A percentile compares a stretch with the other conserved stretches of the same genome.
Conservation (phyloP, 1,140 invertebrate genomes). For the Tetramorium parvispinum region DNA sequence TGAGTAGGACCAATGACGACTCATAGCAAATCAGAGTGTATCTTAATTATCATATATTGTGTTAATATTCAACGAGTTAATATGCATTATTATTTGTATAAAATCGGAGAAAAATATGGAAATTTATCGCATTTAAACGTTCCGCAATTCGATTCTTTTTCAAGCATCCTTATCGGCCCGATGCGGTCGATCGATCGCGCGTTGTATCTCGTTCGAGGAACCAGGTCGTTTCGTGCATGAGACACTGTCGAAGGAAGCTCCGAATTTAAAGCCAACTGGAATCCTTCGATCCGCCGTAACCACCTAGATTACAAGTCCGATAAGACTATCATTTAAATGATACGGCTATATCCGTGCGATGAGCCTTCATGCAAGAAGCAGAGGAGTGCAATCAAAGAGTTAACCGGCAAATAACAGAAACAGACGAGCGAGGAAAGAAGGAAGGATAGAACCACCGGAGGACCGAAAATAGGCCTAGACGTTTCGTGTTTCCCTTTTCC, state of each 20-base stretch:
- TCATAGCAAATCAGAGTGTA: too few species aligned
- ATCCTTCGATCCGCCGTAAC: slow-evolving; percentile 4
- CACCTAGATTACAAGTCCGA: background rate
- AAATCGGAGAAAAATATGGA: background rate
- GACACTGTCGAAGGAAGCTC: slow-evolving; percentile 8
- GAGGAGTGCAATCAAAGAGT: slow-evolving; percentile 14
- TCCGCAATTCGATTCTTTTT: slow-evolving; percentile 36
- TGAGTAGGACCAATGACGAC: too few species aligned
- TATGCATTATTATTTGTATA: background rate
- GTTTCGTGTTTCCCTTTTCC: slow-evolving; percentile 67
- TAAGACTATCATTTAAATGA: background rate
- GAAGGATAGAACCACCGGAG: slow-evolving; percentile 33
- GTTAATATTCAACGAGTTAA: too few species aligned
- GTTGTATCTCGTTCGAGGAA: slow-evolving; percentile 48
- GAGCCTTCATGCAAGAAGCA: background rate
- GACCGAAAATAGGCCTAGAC: slow-evolving; percentile 69
- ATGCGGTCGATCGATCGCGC: slow-evolving; percentile 45
- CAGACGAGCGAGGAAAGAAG: slow-evolving; percentile 1
- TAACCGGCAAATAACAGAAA: background rate
- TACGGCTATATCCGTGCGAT: background rate
- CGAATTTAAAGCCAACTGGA: slow-evolving; percentile 28
- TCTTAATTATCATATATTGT: too few species aligned
- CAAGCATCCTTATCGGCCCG: background rate
- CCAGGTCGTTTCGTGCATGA: slow-evolving; percentile 57
- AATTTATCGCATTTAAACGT: background rate